A percentile compares a stretch with the other conserved stretches of the same genome.
phyloP scores from a whole-genome alignment of 2,797 vertebrate genomes.

The Thunnus albacares region DNA sequence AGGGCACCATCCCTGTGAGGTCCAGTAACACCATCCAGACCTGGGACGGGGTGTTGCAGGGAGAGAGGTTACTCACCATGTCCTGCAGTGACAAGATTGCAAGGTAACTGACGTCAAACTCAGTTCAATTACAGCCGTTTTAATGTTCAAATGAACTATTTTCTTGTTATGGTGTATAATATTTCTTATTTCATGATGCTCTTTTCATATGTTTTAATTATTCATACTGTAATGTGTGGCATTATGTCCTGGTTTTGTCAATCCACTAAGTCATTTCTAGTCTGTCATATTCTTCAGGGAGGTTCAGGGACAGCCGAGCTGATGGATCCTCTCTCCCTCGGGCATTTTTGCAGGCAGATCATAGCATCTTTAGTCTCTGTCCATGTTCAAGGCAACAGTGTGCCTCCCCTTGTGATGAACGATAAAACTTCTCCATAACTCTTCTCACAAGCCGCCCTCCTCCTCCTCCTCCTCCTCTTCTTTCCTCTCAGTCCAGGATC shows the following conservation, averaged over 20 bases:
- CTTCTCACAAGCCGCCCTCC: conserved; percentile 38
- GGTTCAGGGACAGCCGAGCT: conserved; percentile 60
- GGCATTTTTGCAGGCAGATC: conserved; percentile 66
- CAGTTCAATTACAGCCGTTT: neutral
- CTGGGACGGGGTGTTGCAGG: conserved; percentile 94
- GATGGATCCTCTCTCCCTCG: conserved; percentile 64
- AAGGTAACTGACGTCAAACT: conserved; percentile 81
- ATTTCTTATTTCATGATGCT: too few species aligned
- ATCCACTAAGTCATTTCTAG: conserved; percentile 21
- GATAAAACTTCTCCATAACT: conserved; percentile 71
- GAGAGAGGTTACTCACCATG: conserved; percentile 95
- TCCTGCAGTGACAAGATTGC: conserved; percentile 99
- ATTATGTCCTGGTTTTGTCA: conserved; percentile 28
- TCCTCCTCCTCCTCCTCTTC: conserved; percentile 27
- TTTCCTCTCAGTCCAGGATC: neutral
- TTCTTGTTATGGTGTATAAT: neutral
- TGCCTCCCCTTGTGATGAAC: conserved; percentile 67
- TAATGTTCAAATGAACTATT: neutral
- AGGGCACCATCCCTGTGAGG: conserved; percentile 95
- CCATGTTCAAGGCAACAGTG: conserved; percentile 75
- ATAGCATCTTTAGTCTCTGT: conserved; percentile 77
- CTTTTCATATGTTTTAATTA: conserved; percentile 42
- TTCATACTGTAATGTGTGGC: conserved; percentile 6
- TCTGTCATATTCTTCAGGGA: conserved; percentile 41
- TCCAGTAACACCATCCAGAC: conserved; percentile 93